Conservation (phyloP, 2,888 invertebrate genomes). For the Tortricodes alternella region DNA sequence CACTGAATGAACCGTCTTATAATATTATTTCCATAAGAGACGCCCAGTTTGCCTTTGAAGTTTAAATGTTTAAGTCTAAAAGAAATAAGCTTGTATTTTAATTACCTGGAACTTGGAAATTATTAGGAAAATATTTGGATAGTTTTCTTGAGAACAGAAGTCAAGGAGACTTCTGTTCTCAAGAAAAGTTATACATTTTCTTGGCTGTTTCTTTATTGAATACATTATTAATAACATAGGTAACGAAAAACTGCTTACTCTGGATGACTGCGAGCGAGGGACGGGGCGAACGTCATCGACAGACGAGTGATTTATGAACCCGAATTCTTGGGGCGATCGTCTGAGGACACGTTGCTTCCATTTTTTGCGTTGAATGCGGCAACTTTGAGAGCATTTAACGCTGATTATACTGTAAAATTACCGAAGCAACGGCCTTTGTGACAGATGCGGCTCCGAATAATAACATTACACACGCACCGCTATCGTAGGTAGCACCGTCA, state of each 20-base stretch:
- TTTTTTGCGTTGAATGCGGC: conserved; percentile 61
- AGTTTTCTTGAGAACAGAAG: background rate
- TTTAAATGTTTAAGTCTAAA: conserved; percentile 48
- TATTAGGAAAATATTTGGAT: background rate
- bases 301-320: conserved; percentile 69
- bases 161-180: too few relatives aligned
- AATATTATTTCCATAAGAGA: conserved; percentile 47
- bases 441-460: conserved; percentile 80
- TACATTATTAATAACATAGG: conserved; percentile 26
- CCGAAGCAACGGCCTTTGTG: conserved; percentile 74
- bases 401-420: conserved; percentile 83
- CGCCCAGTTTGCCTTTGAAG: conserved; percentile 49
- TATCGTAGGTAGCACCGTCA: conserved; percentile 65
- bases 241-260: conserved; percentile 22
- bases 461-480: conserved; percentile 74
- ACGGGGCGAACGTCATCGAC: conserved; percentile 63
- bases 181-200: too few relatives aligned
- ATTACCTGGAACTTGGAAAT: conserved; percentile 4
- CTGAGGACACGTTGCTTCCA: conserved; percentile 52
- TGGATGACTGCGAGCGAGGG: conserved; percentile 25
- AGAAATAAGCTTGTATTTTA: conserved; percentile 48
- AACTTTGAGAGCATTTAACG: conserved; percentile 78
- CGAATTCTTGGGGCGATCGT: conserved; percentile 60
- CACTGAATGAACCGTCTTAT: conserved; percentile 57
- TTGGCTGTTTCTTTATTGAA: background rate